Percentiles rank a stretch among this genome's conserved stretches.
Conservation (phyloP, 2,797 vertebrate genomes). For the Notolabrus celidotus region DNA sequence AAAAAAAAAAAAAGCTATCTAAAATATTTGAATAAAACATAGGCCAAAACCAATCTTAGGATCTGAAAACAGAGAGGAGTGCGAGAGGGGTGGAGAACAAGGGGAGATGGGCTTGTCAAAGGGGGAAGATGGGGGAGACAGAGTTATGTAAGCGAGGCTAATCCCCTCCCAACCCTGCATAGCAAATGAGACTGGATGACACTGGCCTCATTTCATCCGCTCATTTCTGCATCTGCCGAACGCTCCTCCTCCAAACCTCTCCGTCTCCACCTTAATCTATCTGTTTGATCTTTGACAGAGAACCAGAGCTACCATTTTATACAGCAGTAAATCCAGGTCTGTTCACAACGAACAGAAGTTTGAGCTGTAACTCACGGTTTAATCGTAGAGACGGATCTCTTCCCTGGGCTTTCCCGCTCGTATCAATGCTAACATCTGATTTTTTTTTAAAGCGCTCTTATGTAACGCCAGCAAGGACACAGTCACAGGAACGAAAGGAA, state of each 20-base stretch:
- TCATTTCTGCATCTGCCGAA: constrained; percentile 48
- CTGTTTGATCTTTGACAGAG: constrained; percentile 54
- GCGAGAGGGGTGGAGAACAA: constrained; percentile 9
- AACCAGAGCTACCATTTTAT: constrained; percentile 16
- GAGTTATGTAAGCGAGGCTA: constrained; percentile 82
- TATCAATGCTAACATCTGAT: constrained; percentile 39
- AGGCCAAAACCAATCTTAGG: constrained; percentile 51
- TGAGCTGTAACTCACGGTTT: constrained; percentile 31
- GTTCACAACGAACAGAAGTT: constrained; percentile 12
- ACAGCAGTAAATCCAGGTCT: constrained; percentile 28
- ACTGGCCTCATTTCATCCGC: constrained; percentile 72
- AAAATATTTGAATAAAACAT: constrained; percentile 54
- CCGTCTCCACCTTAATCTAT: constrained; percentile 47
- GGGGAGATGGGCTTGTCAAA: constrained; percentile 44
- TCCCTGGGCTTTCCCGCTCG: constrained; percentile 14
- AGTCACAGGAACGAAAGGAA: constrained; percentile 4
- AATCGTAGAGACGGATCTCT: constrained; percentile 16
- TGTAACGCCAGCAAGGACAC: constrained; percentile 32
- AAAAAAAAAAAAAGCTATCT: no score
- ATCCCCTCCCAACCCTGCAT: constrained; percentile 79
- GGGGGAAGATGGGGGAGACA: constrained; percentile 30
- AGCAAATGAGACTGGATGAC: constrained; percentile 73
- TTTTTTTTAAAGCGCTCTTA: constrained; percentile 55
- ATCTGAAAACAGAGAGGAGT: constrained; percentile 31
- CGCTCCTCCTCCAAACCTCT: constrained; percentile 32